Percentiles rank a stretch among this genome's conserved stretches.
phyloP scores from a whole-genome alignment of 2,888 invertebrate species.

The Gryllus longicercus region DNA sequence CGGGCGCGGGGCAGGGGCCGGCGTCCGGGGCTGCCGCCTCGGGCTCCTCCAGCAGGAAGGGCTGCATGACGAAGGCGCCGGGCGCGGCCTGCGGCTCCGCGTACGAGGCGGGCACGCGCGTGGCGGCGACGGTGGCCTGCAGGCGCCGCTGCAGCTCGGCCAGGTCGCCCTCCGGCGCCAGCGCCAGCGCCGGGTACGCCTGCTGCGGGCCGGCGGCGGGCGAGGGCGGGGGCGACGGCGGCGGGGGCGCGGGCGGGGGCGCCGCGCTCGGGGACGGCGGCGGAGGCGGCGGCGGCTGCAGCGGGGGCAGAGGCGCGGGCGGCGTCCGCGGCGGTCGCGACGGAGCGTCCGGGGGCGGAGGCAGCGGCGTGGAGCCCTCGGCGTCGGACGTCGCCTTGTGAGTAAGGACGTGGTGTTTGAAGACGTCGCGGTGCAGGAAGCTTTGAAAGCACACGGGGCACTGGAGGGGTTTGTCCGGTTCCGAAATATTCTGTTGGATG shows the following conservation, averaged over 20 bases:
- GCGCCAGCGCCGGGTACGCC: slow-evolving; percentile 19
- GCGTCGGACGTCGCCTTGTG: slow-evolving; percentile 43
- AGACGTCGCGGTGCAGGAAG: slow-evolving; percentile 55
- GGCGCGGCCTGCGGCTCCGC: slow-evolving; percentile 56
- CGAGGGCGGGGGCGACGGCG: slow-evolving; percentile 25
- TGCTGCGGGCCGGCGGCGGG: too few relatives aligned
- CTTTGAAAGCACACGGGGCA: slow-evolving; percentile 60
- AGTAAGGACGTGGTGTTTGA: slow-evolving; percentile 62
- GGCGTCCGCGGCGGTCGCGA: too few relatives aligned
- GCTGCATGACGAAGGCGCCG: slow-evolving; percentile 77
- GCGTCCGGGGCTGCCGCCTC: slow-evolving; percentile 41
- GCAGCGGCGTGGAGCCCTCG: background rate
- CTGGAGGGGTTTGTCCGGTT: slow-evolving; percentile 45
- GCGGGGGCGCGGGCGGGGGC: slow-evolving; percentile 27
- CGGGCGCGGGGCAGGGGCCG: slow-evolving; percentile 19
- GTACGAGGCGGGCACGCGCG: slow-evolving; percentile 60
- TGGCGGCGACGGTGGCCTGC: slow-evolving; percentile 54
- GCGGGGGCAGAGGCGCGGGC: slow-evolving; percentile 39
- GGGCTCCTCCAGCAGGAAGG: slow-evolving; percentile 77
- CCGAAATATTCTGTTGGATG: slow-evolving; percentile 40
- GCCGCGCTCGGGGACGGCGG: slow-evolving; percentile 29
- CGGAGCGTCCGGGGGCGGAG: too few relatives aligned
- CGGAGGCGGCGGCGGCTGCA: slow-evolving; percentile 43
- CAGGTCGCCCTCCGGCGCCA: background rate
- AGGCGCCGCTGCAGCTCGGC: slow-evolving; percentile 49